Base-by-base conservation (phyloP, 2,113 vertebrate genomes). In the Loxodonta africana region DNA sequence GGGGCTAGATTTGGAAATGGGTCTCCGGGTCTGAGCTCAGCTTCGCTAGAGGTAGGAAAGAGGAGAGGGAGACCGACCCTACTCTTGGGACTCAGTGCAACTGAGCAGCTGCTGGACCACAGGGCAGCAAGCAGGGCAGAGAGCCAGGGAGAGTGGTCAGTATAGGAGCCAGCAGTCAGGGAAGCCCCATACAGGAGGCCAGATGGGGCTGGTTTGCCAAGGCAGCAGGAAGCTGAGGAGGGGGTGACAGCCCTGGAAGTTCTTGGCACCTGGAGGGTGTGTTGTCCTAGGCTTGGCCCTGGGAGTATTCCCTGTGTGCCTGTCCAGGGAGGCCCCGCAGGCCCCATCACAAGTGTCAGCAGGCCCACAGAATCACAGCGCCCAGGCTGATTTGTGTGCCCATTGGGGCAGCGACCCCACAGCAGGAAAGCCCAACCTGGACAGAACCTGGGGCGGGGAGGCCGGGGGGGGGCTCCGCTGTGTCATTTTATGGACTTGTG, bases 301-400 rank as follows among this genome's bases (percentile, higher is more conserved):
- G 4, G 65, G 57, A 37, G 4, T 48, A 33, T 46, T 83, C 23
- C 57, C 41, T 83, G 17, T 71, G 80, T 21, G 48, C 30, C 44
- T 7, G 5, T 6, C 18, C 30, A 65, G n/a, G 30, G 67, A 92
- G 37, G 67, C 26, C 51, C 14, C 41, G 3, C 15, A 37, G 30
- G 23, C 18, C 37, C 44, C 67, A 41, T 73, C 5, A 6, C 3
- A 21, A 1, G 4, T 6, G 41, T 95, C 30, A n/a, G 51, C 30
- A 65, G 82, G 41, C 41, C 92, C 90, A 62, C 11, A 62, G 95
- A 88, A 21, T 84, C 9, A 30, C 76, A 83, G 41, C 78, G 88
- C 33, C 62, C 82, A 63, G 71, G 62, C 83, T 83, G 82, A 53
- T 67, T 23, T 60, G 41, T 25, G 17, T n/a, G 44, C 18, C 62